These are phyloP conservation scores for Nasonia giraulti DNA, from an alignment of 1,140 invertebrate genomes.

Conservation along the genomic window DNA sequence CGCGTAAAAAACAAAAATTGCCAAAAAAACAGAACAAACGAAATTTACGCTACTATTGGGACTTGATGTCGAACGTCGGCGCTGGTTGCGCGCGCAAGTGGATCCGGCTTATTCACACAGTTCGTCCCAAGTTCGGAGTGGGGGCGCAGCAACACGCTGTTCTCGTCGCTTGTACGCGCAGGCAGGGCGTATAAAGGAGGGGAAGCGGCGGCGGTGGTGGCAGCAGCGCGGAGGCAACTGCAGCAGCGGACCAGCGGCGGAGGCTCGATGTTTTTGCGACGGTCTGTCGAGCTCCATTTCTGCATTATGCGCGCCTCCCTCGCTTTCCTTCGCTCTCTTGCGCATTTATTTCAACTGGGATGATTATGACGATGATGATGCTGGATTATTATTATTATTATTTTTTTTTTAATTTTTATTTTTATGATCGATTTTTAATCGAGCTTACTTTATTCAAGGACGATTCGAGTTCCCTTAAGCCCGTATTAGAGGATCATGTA, in stretches of 20 bases:
- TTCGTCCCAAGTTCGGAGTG: neutral
- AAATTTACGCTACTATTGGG: neutral
- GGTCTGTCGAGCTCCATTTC: constrained; percentile 27
- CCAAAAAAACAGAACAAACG: neutral
- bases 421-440: neutral
- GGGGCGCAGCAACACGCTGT: neutral
- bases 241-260: constrained; percentile 33
- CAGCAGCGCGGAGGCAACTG: constrained; percentile 53
- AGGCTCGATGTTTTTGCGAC: constrained; percentile 61
- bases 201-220: neutral
- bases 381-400: neutral
- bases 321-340: neutral
- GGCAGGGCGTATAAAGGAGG: too few species aligned
- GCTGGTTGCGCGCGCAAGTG: neutral
- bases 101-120: neutral
- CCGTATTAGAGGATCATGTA: too few species aligned
- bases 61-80: neutral
- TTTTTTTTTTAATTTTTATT: neutral
- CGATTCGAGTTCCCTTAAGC: too few species aligned
- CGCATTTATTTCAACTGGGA: neutral
- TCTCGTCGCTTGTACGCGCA: neutral
- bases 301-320: neutral
- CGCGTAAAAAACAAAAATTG: neutral
- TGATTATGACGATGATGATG: neutral
- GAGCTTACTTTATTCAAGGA: too few species aligned